Evolutionary conservation across 2,113 vertebrate species (phyloP).

Genomic region (Plotosus lineatus): DNA sequence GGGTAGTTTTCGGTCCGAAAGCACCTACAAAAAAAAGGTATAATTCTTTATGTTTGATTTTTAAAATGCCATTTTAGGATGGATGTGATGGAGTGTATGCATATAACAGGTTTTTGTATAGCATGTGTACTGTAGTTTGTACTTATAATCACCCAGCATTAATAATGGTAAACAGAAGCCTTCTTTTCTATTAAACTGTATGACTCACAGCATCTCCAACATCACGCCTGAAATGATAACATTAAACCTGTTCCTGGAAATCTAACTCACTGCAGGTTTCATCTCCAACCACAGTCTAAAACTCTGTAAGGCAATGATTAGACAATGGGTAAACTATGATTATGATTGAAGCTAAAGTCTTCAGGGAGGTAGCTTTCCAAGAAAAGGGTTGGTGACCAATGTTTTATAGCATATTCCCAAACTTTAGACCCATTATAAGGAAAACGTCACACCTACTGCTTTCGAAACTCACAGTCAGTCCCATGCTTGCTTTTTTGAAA

Average conservation of each 20-base stretch:
- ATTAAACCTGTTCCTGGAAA: no score
- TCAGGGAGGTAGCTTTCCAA: no score
- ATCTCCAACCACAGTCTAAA: no score
- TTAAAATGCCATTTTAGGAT: slow-evolving; percentile 8
- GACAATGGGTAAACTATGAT: no score
- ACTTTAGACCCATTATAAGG: background rate
- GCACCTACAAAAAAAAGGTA: no score
- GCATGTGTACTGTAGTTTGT: slow-evolving; percentile 22
- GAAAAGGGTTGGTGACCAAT: background rate
- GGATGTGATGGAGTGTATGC: slow-evolving; percentile 9
- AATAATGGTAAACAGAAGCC: slow-evolving; percentile 14
- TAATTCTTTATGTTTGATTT: no score
- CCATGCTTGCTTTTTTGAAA: slow-evolving; percentile 8
- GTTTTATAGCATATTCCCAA: background rate
- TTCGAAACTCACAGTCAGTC: background rate
- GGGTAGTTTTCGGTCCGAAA: no score
- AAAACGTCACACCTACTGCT: slow-evolving; percentile 17
- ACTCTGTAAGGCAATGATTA: no score
- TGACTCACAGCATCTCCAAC: slow-evolving; percentile 13
- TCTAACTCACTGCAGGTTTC: no score
- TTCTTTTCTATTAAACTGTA: background rate
- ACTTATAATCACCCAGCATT: background rate
- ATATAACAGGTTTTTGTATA: background rate
- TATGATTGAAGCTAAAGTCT: no score
- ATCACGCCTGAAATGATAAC: background rate